Base-by-base conservation (phyloP, 1,140 invertebrate species). In the Cotesia vestalis region DNA sequence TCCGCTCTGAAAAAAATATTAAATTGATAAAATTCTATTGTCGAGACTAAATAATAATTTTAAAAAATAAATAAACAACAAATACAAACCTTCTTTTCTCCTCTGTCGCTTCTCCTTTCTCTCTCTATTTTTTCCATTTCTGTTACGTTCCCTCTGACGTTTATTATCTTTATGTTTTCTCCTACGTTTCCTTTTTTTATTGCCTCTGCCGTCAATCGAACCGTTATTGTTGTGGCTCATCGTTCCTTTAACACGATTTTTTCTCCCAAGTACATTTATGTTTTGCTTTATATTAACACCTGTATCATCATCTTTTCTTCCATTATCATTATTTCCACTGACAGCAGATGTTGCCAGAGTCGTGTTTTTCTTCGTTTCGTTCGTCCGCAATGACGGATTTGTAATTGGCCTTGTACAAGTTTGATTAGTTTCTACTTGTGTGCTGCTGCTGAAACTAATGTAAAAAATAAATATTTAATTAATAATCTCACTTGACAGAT, bases 21-120 rank as follows among this genome's bases (percentile, higher is more conserved):
- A 20, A 51, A 3, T 12, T 73, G 71, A 34, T 34, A 63, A 27
- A 51, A 35, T 67, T 62, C 27, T 51, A 57, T 9, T 61, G 4
- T 4, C 1, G 11, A 62, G n/a, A 27, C n/a, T 4, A n/a, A 9
- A 35, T 17, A 27, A 60, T 34, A 60, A 60, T 9, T 60, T 11
- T 6, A 3, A 60, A 34, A n/a, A 60, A 27, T 60, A 60, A 60
- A 64, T 51, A 53, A 27, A 6, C 4, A 9, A 17, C 14, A 38
- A 12, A 34, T 55, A 61, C 59, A 67, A 38, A 67, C 71, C 57
- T 67, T 67, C 78, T 79, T 81, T 84, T 66, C 79, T 78, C 72
- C 83, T 77, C 68, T 85, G 80, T 52, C 86, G 85, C 67, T 86
- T 83, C 64, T 87, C 84, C 66, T 83, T 87, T 72, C 51, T 66